Base-by-base conservation (phyloP, 2,888 invertebrate species). In the Sturmia bella region DNA sequence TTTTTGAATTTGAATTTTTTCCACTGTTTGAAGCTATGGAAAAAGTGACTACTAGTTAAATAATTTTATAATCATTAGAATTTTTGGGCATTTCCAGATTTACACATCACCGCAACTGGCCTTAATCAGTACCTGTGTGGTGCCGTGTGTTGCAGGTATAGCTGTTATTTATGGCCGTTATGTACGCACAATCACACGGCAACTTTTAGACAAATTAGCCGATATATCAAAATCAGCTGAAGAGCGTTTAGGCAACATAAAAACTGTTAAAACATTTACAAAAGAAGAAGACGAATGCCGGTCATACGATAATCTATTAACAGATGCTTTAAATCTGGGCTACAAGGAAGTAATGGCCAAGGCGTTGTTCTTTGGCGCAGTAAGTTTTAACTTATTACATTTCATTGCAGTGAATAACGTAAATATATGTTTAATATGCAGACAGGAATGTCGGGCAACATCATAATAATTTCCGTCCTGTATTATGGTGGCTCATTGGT, bases 401-500 rank as follows among this genome's bases (percentile, higher is more conserved):
- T n/a, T n/a, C n/a, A n/a, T n/a, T n/a, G n/a, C n/a, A n/a, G n/a
- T n/a, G n/a, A n/a, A n/a, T n/a, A n/a, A n/a, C n/a, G n/a, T n/a
- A n/a, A n/a, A n/a, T n/a, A 61, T 74, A 83, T 79, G 75, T 15
- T 52, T 5, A 1, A 9, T 12, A 48, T 91, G 77, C 90, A 95
- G 96, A 95, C 96, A 73, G 97, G 97, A 2, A 93, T 98, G 70
- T 94, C 97, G 56, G 98, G 98, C 11, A 98, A 98, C 90, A 92
- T 95, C 6, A 96, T 98, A 81, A 95, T 98, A 84, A 93, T 99
- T 81, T 94, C 97, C 2, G 98, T 98, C 13, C 92, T 99, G 1
- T 99, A 98, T 90, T 96, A 96, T 87, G 98, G 98, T 0, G 98
- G 98, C 0, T 93, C 94, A 2, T 95, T 98, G 94, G 96, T 98